These are phyloP conservation scores for Sminthopsis crassicaudata DNA, from an alignment of 2,113 vertebrate species.

Conservation along the genomic window DNA sequence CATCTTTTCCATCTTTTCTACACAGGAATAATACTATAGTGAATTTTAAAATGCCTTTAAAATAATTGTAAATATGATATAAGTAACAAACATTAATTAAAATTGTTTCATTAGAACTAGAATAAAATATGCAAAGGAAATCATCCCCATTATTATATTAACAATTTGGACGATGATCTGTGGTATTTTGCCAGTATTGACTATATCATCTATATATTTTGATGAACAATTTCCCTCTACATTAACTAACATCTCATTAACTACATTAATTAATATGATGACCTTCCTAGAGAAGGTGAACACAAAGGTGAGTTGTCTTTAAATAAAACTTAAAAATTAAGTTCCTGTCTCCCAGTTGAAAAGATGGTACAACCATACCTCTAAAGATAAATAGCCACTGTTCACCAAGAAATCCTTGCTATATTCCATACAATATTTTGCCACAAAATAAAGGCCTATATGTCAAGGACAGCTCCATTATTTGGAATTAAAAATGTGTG, in stretches of 20 bases:
- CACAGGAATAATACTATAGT: conserved; percentile 26
- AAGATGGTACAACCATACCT: neutral
- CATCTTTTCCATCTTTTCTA: conserved; percentile 1
- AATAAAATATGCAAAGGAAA: conserved; percentile 33
- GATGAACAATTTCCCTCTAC: conserved; percentile 33
- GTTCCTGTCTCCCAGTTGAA: neutral
- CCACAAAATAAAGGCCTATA: neutral
- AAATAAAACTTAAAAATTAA: neutral
- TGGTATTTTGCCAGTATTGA: neutral
- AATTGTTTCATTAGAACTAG: neutral
- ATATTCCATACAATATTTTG: neutral
- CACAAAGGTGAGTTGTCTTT: neutral
- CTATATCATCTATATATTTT: conserved; percentile 20
- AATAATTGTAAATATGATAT: neutral
- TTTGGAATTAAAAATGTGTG: neutral
- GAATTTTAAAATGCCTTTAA: conserved; percentile 46
- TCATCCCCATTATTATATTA: neutral
- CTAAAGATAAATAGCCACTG: neutral
- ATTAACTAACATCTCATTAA: too few species aligned
- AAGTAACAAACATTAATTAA: conserved; percentile 46
- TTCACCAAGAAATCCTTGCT: neutral
- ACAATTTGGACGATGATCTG: neutral
- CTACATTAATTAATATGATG: too few species aligned
- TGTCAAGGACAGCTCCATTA: neutral
- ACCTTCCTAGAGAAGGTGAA: neutral